These are phyloP conservation scores for Agapornis roseicollis DNA, from an alignment of 2,113 vertebrate species.

Conservation along the genomic window DNA sequence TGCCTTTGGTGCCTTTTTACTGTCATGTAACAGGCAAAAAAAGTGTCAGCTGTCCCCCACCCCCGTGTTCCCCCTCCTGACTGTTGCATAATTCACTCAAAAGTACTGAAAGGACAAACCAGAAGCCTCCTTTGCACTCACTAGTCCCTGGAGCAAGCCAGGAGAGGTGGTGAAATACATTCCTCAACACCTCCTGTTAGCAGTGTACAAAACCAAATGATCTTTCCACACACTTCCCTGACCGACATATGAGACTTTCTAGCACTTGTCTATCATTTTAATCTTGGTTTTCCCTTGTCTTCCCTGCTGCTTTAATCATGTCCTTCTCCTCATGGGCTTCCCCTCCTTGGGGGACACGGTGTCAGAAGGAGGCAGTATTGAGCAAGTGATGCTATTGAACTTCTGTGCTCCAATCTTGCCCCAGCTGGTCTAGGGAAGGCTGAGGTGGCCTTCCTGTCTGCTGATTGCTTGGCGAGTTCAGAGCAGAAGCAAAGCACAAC, in stretches of 20 bases:
- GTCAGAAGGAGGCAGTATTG: not conserved
- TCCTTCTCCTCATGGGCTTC: not conserved
- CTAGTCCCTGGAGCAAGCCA: not conserved
- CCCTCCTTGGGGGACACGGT: rapidly evolving
- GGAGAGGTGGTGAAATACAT: not conserved
- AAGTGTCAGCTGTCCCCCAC: not conserved
- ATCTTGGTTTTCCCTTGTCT: not conserved
- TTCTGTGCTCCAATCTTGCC: not conserved
- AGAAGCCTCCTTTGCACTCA: not conserved
- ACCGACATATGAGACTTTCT: not conserved
- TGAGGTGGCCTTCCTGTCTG: rapidly evolving
- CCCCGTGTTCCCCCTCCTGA: rapidly evolving
- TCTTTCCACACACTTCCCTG: not conserved
- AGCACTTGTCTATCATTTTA: not conserved
- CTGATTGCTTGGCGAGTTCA: not conserved
- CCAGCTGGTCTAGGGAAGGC: not conserved
- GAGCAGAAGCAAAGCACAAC: not conserved
- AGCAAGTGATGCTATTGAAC: rapidly evolving
- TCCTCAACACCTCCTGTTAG: not conserved
- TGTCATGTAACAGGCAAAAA: not conserved
- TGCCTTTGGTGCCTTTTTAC: not conserved
- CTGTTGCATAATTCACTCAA: not conserved
- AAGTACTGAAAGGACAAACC: not conserved
- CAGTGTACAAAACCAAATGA: not conserved
- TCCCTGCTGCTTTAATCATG: not conserved